Evolutionary conservation across 2,113 vertebrate genomes (phyloP).

Genomic region (Pelecanus crispus): DNA sequence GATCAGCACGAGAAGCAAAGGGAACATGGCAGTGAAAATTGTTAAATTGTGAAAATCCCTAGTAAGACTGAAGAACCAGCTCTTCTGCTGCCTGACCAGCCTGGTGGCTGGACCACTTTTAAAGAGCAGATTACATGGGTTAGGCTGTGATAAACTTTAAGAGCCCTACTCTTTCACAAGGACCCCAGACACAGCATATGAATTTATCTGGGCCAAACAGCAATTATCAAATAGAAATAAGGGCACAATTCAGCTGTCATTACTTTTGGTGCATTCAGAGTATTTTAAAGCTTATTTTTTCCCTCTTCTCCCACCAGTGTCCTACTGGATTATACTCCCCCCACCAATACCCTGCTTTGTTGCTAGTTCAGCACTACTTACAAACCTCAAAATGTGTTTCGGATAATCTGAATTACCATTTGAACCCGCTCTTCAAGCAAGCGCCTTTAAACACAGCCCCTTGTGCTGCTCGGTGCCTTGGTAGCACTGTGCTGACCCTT

Average conservation of each 20-base stretch:
- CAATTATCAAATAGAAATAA: neutral
- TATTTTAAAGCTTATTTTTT: neutral
- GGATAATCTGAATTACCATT: neutral
- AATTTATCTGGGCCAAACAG: neutral
- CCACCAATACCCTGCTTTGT: neutral
- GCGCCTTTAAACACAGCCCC: neutral
- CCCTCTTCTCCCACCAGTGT: neutral
- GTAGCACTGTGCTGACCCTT: slow-evolving; percentile 12
- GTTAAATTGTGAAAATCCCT: neutral
- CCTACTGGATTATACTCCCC: neutral
- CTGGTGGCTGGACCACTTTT: neutral
- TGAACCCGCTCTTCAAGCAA: neutral
- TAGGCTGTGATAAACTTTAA: neutral
- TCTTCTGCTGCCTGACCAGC: neutral
- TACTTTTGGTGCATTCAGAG: neutral
- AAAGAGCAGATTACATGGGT: neutral
- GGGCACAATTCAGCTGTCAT: neutral
- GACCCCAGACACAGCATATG: neutral
- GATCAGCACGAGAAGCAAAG: neutral
- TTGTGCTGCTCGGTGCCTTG: neutral
- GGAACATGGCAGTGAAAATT: neutral
- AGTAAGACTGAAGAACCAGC: neutral
- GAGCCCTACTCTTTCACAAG: neutral
- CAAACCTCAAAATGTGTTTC: neutral
- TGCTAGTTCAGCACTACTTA: neutral